These are phyloP conservation scores for Pipistrellus nathusii DNA, from an alignment of 2,797 vertebrate genomes.

Conservation along the genomic window DNA sequence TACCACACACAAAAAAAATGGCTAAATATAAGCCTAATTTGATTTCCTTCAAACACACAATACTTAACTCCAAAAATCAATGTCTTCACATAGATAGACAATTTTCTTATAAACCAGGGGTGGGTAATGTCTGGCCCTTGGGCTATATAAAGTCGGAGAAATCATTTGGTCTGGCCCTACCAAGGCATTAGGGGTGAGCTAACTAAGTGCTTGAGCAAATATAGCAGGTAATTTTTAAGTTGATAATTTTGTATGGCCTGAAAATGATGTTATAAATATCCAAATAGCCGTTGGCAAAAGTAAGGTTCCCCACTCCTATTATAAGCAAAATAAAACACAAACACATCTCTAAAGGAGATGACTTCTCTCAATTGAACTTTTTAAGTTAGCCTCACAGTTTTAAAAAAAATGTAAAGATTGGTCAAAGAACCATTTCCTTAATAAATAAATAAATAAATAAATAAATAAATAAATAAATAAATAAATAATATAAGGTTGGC, in stretches of 20 bases:
- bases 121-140: too few species aligned
- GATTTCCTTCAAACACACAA: constrained; percentile 49
- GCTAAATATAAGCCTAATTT: not conserved
- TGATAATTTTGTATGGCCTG: too few species aligned
- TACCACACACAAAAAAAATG: constrained; percentile 1
- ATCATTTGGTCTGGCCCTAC: too few species aligned
- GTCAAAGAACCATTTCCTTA: constrained; percentile 16
- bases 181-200: too few species aligned
- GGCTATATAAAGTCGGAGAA: too few species aligned
- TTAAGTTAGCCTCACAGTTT: constrained; percentile 20
- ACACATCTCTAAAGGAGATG: not conserved
- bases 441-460: constrained; percentile 7
- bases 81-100: not conserved
- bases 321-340: constrained; percentile 60
- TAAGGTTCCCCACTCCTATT: not conserved
- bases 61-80: constrained; percentile 5
- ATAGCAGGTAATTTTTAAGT: too few species aligned
- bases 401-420: constrained; percentile 54
- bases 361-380: constrained; percentile 24
- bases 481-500: not conserved
- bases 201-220: too few species aligned
- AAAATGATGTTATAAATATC: too few species aligned
- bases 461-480: constrained; percentile 15
- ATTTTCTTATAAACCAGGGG: constrained; percentile 38
- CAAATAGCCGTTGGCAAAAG: too few species aligned